A percentile compares a stretch with the other conserved stretches of the same genome.
These are phyloP conservation scores for Tridacna gigas DNA, from an alignment of 2,888 invertebrate species.

Conservation along the genomic window DNA sequence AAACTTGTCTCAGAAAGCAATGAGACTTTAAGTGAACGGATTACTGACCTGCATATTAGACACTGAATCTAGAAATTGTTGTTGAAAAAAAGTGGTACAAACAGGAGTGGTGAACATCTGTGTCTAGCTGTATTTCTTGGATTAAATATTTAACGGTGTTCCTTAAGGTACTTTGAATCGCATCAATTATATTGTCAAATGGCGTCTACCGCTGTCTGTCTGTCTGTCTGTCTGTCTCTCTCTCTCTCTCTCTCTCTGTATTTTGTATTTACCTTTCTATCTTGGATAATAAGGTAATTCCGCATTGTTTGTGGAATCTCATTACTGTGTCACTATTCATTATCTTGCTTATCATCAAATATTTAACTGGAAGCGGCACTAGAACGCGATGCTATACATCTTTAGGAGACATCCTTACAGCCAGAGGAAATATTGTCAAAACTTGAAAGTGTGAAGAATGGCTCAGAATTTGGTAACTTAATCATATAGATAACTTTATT, in stretches of 20 bases:
- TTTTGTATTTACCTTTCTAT: constrained; percentile 7
- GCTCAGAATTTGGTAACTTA: too few species aligned
- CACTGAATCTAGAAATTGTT: neutral
- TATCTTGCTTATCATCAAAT: neutral
- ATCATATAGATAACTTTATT: too few species aligned
- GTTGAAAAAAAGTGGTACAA: neutral
- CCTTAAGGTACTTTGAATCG: neutral
- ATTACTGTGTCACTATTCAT: constrained; percentile 3
- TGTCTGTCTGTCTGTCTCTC: neutral
- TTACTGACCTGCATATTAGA: neutral
- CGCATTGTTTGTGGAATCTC: neutral
- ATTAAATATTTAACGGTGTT: too few species aligned
- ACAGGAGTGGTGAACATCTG: neutral
- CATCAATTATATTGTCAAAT: neutral
- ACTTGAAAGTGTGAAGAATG: too few species aligned
- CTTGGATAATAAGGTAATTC: neutral
- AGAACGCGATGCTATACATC: neutral
- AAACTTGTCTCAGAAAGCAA: too few species aligned
- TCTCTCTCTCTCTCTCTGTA: constrained; percentile 1
- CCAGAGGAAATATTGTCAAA: too few species aligned
- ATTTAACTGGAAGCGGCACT: too few species aligned
- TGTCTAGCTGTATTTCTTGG: neutral
- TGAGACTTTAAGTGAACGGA: neutral
- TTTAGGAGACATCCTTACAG: too few species aligned
- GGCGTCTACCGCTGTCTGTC: neutral